Evolutionary conservation across 2,797 vertebrate species (phyloP), one percentile per base, ranked within the genome.

Genomic region (Lepus oiostolus): DNA sequence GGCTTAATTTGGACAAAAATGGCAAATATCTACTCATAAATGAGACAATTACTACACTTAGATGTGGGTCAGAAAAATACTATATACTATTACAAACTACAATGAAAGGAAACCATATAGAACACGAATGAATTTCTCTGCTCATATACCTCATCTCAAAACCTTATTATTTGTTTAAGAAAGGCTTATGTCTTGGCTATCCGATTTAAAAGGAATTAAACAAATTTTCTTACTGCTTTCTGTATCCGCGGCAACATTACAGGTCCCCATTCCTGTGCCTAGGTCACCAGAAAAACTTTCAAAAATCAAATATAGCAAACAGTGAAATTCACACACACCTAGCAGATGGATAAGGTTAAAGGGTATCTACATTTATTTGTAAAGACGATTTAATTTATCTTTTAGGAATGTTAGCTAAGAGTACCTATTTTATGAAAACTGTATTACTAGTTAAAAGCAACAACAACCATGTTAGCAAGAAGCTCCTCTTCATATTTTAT

Each of bases 241-340:
- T 68, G 77, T 96, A 89, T 90, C 90, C 94, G 95, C 90, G 88
- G 79, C 92, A 96, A 92, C 85, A 80, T 95, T 76, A 85, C 58
- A 96, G 75, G 90, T 93, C 52, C 50, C 91, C 65, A 85, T 88
- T 85, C 75, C 91, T 81, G 11, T 71, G 63, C 81, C 71, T 93
- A 52, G 50, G 72, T 95, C 88, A 82, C 22, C 83, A 63, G 74
- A 82, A 94, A 94, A 96, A 76, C 60, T 16, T 89, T 75, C 76
- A 30, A 85, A 95, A 85, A 85, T 91, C 38, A 96, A 92, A 96
- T 86, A 90, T 85, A 87, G 3, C 35, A 70, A 42, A 42, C 10
- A 50, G 8, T 94, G 65, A 88, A 88, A 90, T 96, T 86, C 54
- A 94, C 85, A 96, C 50, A 86, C 79, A 93, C 67, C 52, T 95